Evolutionary conservation across 2,888 invertebrate species (phyloP).

Genomic region (Diarsia rubi): DNA sequence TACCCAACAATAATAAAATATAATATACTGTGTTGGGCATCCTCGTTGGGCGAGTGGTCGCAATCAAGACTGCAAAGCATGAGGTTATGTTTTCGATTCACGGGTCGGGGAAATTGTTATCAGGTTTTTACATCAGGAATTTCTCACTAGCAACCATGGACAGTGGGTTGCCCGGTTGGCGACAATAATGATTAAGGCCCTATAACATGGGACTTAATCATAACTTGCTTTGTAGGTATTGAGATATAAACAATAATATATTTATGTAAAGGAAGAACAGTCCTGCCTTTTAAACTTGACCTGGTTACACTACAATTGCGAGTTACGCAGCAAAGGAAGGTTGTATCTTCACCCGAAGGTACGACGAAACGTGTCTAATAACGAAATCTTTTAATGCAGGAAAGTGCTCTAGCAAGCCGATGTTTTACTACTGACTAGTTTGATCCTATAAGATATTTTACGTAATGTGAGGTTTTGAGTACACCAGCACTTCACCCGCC

Average conservation of each 20-base stretch:
- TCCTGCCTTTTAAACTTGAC: neutral
- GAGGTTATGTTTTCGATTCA: too few relatives aligned
- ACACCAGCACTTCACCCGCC: neutral
- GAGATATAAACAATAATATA: too few relatives aligned
- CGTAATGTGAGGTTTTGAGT: neutral
- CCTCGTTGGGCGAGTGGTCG: neutral
- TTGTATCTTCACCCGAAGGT: slow-evolving; percentile 56
- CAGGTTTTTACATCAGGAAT: neutral
- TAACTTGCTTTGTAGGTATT: too few relatives aligned
- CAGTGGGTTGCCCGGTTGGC: too few relatives aligned
- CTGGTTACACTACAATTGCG: slow-evolving; percentile 17
- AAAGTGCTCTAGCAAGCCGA: slow-evolving; percentile 66
- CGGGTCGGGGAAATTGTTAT: too few relatives aligned
- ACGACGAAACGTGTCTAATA: slow-evolving; percentile 69
- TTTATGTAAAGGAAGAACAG: neutral
- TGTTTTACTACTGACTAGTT: slow-evolving; percentile 54
- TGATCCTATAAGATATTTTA: slow-evolving; percentile 44
- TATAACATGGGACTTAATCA: too few relatives aligned
- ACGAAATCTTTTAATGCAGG: slow-evolving; percentile 77
- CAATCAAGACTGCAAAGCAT: too few relatives aligned
- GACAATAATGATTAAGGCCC: too few relatives aligned
- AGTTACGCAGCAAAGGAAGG: slow-evolving; percentile 63
- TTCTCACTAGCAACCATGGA: neutral
- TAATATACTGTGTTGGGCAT: too few relatives aligned
- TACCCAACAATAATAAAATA: too few relatives aligned